Evolutionary conservation across 1,140 invertebrate species (phyloP), one percentile per base, ranked within the genome.

Genomic region (Streblospio benedicti): DNA sequence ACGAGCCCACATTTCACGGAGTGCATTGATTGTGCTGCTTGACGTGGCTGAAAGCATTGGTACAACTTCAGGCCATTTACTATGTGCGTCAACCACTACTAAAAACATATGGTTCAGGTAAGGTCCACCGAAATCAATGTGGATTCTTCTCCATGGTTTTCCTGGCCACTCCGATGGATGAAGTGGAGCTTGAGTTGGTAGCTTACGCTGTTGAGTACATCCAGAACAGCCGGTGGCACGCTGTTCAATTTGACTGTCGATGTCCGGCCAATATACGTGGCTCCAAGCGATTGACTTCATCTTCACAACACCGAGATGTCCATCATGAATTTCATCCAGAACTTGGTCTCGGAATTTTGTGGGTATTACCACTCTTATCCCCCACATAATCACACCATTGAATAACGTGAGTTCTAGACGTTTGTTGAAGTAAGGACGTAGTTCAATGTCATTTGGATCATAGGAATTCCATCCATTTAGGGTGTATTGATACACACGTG

Each of bases 41-140:
- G 32, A 38, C 32, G 53, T 56, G 20, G 43, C 43, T 23, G 20
- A 38, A 32, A 20, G 32, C 53, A 56, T 56, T 38, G 35, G 31
- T 16, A 56, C n/a, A 4, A 55, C 27, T 57, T 67, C 50, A 1
- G 65, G 64, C 9, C 71, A 82, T 65, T 81, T 81, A 9, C 72
- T 74, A 58, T 71, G 72, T 0, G 78, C 71, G 61, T 83, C 80
- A 0, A 81, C 72, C 0, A 83, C 47, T 0, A 82, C 65, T 0
- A 82, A 59, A 35, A 76, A 73, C 50, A 57, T 73, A 59, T 71
- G 54, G 6, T 67, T 70, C n/a, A 66, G 56, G 14, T 80, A 69
- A 4, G 76, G 74, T 18, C 76, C 76, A 18, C 70, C 71, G 66
- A 71, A 77, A 69, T 81, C 79, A 5, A 74, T 23, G 41, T 59